Evolutionary conservation across 2,797 vertebrate genomes (phyloP).

Genomic region (Sparus aurata): DNA sequence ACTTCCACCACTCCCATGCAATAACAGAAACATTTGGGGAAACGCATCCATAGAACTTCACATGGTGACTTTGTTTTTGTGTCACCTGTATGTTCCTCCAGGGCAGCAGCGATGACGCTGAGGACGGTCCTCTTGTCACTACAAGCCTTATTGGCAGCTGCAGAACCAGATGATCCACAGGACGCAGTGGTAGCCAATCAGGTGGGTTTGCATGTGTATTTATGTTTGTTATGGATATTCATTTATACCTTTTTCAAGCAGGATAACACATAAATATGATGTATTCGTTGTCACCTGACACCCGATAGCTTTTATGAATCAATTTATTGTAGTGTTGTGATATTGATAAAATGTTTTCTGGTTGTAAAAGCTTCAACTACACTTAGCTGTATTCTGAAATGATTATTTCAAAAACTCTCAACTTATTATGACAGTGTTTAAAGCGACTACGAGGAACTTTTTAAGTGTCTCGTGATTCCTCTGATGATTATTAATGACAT

Average conservation of each 20-base stretch:
- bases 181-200: conserved; percentile 99
- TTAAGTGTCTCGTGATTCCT: too few species aligned
- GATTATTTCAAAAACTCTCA: background rate
- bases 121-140: conserved; percentile 97
- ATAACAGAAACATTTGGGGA: background rate
- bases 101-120: conserved; percentile 98
- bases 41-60: background rate
- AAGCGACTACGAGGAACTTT: too few species aligned
- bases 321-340: background rate
- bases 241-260: background rate
- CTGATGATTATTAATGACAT: too few species aligned
- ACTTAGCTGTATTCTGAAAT: background rate
- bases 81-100: conserved; percentile 71
- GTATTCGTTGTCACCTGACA: background rate
- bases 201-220: conserved; percentile 79
- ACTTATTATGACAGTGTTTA: background rate
- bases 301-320: background rate
- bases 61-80: background rate
- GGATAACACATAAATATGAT: background rate
- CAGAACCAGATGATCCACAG: conserved; percentile 98
- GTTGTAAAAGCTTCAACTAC: background rate
- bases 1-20: background rate
- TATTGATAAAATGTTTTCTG: background rate
- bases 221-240: background rate
- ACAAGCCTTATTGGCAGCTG: conserved; percentile 97